phyloP scores from a whole-genome alignment of 2,888 invertebrate species.

The Mythimna pallens region DNA sequence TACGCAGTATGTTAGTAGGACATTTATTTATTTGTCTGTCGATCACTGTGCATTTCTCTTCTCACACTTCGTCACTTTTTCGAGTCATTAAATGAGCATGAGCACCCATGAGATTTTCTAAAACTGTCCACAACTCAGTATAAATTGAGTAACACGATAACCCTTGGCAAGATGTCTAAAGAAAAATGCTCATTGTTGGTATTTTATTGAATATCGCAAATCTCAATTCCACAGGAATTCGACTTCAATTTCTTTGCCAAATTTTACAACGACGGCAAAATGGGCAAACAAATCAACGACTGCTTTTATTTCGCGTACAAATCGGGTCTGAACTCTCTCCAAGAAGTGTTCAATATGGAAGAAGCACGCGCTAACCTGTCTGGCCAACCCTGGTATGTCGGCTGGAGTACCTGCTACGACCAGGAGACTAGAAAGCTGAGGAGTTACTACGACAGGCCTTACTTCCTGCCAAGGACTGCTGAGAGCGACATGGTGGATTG shows the following conservation, averaged over 20 bases:
- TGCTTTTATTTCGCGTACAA: conserved; percentile 99
- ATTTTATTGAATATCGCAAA: neutral
- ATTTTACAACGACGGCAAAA: conserved; percentile 92
- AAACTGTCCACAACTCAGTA: no score
- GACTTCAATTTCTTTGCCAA: conserved; percentile 95
- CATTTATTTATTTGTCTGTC: no score
- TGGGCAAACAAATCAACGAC: conserved; percentile 90
- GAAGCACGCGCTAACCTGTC: conserved; percentile 92
- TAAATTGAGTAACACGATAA: no score
- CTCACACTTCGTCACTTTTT: no score
- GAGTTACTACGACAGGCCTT: conserved; percentile 95
- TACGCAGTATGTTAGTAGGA: no score
- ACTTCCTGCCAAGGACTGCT: conserved; percentile 96
- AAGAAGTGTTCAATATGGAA: conserved; percentile 96
- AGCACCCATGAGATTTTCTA: no score
- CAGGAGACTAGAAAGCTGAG: conserved; percentile 94
- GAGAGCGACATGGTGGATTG: conserved; percentile 98
- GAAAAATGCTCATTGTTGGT: no score
- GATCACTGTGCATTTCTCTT: no score
- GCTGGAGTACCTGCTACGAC: conserved; percentile 98
- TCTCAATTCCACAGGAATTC: conserved; percentile 89
- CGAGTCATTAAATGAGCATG: no score
- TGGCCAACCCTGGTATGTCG: conserved; percentile 94
- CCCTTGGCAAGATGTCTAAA: no score
- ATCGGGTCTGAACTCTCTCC: conserved; percentile 94